phyloP scores from a whole-genome alignment of 2,888 invertebrate species.

The Nemurella pictetii region DNA sequence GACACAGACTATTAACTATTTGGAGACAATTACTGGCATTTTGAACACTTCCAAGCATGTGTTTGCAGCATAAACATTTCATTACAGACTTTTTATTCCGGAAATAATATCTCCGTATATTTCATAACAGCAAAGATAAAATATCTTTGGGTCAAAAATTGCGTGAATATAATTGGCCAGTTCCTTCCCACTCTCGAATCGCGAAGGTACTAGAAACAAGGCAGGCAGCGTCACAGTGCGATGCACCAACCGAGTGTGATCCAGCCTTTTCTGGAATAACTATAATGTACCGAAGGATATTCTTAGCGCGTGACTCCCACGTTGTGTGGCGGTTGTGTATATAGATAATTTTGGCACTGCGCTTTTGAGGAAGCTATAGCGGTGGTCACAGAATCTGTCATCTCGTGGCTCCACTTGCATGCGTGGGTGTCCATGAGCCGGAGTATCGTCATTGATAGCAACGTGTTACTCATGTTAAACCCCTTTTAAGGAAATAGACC shows the following conservation, averaged over 20 bases:
- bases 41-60: neutral
- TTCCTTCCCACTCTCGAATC: neutral
- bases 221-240: neutral
- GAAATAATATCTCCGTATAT: neutral
- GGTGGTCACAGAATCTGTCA: neutral
- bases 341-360: neutral
- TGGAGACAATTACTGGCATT: neutral
- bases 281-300: neutral
- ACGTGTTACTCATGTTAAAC: constrained; percentile 13
- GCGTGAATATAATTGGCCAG: neutral
- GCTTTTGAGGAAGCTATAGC: neutral
- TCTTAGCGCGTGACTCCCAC: constrained; percentile 21
- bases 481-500: neutral
- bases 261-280: constrained; percentile 28
- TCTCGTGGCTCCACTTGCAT: neutral
- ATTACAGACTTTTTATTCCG: neutral
- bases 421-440: neutral
- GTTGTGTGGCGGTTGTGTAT: neutral
- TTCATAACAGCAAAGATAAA: neutral
- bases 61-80: neutral
- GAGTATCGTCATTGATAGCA: neutral
- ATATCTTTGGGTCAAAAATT: too few relatives aligned
- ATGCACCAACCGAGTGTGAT: neutral
- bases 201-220: neutral
- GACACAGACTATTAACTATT: neutral